Conservation (phyloP, 2,888 invertebrate species). For the Napeogenes inachia region DNA sequence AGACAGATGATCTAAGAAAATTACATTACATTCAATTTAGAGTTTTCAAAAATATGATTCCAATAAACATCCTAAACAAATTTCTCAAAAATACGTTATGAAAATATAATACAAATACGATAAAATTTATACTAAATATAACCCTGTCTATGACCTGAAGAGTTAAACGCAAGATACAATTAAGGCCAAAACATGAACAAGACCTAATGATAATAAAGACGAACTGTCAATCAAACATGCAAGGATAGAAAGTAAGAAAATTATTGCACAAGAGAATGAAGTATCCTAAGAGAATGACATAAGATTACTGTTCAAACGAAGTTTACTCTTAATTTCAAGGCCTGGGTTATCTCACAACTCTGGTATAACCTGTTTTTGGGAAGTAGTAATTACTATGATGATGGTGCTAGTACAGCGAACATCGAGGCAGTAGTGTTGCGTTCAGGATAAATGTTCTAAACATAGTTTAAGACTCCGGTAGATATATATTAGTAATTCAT, state of each 20-base stretch:
- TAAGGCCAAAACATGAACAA: constrained; percentile 65
- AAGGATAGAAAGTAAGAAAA: constrained; percentile 27
- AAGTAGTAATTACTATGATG: constrained; percentile 13
- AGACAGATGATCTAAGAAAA: constrained; percentile 61
- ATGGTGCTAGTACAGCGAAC: constrained; percentile 10
- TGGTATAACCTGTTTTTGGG: constrained; percentile 50
- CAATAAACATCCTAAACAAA: constrained; percentile 75
- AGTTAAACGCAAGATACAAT: constrained; percentile 56
- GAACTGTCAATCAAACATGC: constrained; percentile 29
- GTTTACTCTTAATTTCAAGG: constrained; percentile 55
- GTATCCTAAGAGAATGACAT: constrained; percentile 28
- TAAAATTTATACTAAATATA: constrained; percentile 78
- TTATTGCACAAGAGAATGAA: constrained; percentile 32
- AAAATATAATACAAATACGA: constrained; percentile 77
- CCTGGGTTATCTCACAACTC: constrained; percentile 62
- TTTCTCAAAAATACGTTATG: constrained; percentile 76
- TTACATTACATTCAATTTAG: constrained; percentile 67
- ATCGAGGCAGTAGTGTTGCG: constrained; percentile 24
- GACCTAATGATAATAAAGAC: constrained; percentile 51
- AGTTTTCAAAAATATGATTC: constrained; percentile 75
- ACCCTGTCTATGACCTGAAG: constrained; percentile 79
- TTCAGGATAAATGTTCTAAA: background rate
- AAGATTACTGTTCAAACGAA: constrained; percentile 34
- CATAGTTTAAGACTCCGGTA: too few relatives aligned
- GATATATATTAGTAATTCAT: background rate